These are phyloP conservation scores for Miichthys miiuy DNA, from an alignment of 2,797 vertebrate species.

Conservation along the genomic window DNA sequence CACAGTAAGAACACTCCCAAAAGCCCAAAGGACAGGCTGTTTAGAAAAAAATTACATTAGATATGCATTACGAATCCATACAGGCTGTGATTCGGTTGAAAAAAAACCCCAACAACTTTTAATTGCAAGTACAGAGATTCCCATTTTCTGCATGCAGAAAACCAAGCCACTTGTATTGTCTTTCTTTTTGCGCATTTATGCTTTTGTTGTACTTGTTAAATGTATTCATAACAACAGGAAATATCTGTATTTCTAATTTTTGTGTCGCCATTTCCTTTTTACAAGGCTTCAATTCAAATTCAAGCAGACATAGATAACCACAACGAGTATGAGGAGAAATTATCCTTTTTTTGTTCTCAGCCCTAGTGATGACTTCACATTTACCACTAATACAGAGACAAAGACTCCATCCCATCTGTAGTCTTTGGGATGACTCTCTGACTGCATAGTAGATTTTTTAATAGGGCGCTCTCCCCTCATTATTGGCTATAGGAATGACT, in stretches of 20 bases:
- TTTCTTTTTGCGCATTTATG: neutral
- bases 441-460: slow-evolving; percentile 22
- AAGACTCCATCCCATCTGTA: slow-evolving; percentile 12
- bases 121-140: slow-evolving; percentile 57
- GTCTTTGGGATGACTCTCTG: slow-evolving; percentile 8
- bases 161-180: neutral
- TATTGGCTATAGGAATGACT: slow-evolving; percentile 20
- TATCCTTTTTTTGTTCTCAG: slow-evolving; percentile 25
- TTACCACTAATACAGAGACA: slow-evolving; percentile 15
- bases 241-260: neutral
- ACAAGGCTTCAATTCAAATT: neutral
- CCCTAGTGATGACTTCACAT: slow-evolving; percentile 45
- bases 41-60: slow-evolving; percentile 64
- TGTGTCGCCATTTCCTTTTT: slow-evolving; percentile 17
- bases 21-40: slow-evolving; percentile 62
- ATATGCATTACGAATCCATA: slow-evolving; percentile 64
- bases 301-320: slow-evolving; percentile 2
- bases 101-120: slow-evolving; percentile 37
- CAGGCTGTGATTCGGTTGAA: slow-evolving; percentile 33
- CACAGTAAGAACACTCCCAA: slow-evolving; percentile 54
- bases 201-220: neutral
- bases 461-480: slow-evolving; percentile 26
- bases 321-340: neutral
- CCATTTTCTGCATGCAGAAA: neutral
- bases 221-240: neutral